phyloP scores from a whole-genome alignment of 2,113 vertebrate species.

The Pardalotus punctatus region DNA sequence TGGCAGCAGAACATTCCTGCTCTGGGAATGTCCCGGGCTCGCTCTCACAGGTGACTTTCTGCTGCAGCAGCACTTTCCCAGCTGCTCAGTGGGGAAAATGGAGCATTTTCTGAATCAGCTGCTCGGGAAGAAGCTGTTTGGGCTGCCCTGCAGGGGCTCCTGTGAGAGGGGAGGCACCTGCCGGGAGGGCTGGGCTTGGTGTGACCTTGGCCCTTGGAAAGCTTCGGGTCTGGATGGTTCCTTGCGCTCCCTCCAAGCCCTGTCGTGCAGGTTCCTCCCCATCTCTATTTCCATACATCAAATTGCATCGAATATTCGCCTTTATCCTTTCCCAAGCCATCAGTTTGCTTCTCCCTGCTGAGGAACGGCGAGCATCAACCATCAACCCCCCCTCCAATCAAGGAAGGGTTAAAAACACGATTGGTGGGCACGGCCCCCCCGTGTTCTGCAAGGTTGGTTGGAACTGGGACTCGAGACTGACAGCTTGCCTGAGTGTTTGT shows the following conservation, averaged over 20 bases:
- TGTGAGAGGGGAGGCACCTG: neutral
- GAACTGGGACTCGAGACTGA: constrained; percentile 68
- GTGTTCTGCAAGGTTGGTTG: constrained; percentile 30
- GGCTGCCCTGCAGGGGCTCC: neutral
- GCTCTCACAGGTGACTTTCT: neutral
- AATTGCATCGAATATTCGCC: neutral
- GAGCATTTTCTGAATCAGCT: neutral
- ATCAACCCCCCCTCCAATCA: neutral
- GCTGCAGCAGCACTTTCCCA: neutral
- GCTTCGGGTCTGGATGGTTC: neutral
- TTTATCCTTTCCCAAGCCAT: neutral
- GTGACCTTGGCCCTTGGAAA: neutral
- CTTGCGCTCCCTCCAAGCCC: neutral
- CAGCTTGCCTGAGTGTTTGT: constrained; percentile 62
- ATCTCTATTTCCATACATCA: neutral
- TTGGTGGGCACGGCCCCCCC: constrained; percentile 27
- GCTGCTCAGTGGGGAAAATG: neutral
- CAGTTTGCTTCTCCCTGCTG: neutral
- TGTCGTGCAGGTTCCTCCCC: neutral
- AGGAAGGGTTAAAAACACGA: constrained; percentile 42
- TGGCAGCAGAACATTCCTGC: neutral
- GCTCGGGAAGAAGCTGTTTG: neutral
- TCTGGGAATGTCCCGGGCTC: neutral
- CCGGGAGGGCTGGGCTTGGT: neutral
- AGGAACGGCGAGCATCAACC: neutral